Conservation (phyloP, 2,888 invertebrate genomes). For the Pterobdella sp. region DNA sequence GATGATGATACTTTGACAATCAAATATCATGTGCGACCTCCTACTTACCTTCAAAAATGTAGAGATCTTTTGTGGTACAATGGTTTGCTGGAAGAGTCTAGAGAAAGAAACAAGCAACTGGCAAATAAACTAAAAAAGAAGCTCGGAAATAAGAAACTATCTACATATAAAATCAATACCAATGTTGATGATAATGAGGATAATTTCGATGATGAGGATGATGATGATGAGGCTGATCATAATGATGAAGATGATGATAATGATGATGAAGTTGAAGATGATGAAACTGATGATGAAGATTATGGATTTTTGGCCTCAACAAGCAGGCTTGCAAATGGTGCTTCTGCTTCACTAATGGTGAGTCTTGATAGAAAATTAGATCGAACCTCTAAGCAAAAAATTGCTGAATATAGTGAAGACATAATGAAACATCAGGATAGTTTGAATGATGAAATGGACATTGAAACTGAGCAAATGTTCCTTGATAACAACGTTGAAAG, state of each 20-base stretch:
- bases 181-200: not conserved
- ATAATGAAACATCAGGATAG: too few species aligned
- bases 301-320: not conserved
- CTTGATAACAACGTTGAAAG: too few species aligned
- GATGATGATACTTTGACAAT: constrained; percentile 75
- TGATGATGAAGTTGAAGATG: not conserved
- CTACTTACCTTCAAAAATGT: constrained; percentile 85
- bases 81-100: too few species aligned
- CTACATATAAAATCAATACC: not conserved
- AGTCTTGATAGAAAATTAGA: too few species aligned
- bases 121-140: too few species aligned
- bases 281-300: not conserved
- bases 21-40: constrained; percentile 81
- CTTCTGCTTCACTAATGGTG: too few species aligned
- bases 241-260: not conserved
- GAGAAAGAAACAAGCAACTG: too few species aligned
- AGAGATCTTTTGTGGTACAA: constrained; percentile 70
- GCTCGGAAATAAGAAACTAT: too few species aligned
- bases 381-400: too few species aligned
- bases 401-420: not conserved
- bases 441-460: too few species aligned
- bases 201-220: not conserved
- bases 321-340: too few species aligned
- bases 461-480: too few species aligned
- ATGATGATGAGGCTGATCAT: not conserved